Evolutionary conservation across 1,140 invertebrate species (phyloP).

Genomic region (Caenorhabditis remanei): DNA sequence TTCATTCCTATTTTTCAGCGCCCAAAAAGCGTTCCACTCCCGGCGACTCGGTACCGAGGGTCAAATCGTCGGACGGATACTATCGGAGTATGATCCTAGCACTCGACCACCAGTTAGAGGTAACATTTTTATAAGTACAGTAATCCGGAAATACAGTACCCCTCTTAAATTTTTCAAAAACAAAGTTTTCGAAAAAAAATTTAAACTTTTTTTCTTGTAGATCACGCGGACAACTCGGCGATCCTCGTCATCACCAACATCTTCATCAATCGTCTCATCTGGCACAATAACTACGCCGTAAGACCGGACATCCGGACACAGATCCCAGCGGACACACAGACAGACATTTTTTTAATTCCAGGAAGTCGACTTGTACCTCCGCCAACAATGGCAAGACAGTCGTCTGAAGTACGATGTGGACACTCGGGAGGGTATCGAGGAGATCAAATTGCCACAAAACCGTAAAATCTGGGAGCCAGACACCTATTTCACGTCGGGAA

Average conservation of each 20-base stretch:
- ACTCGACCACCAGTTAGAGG: conserved; percentile 72
- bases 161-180: not conserved
- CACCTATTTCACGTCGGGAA: conserved; percentile 73
- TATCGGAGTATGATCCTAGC: conserved; percentile 71
- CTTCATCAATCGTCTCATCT: conserved; percentile 72
- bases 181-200: too few relatives aligned
- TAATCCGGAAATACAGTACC: too few relatives aligned
- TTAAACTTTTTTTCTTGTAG: conserved; percentile 54
- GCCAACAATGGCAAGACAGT: conserved; percentile 75
- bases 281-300: conserved; percentile 71
- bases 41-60: conserved; percentile 71
- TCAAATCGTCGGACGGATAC: conserved; percentile 68
- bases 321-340: too few relatives aligned
- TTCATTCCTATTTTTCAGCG: not conserved
- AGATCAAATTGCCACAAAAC: conserved; percentile 69
- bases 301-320: not conserved
- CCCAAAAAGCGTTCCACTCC: conserved; percentile 50
- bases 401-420: conserved; percentile 76
- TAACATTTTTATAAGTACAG: not conserved
- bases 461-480: conserved; percentile 73
- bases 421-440: conserved; percentile 70
- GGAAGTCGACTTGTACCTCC: conserved; percentile 74
- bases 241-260: conserved; percentile 75
- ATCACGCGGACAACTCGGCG: conserved; percentile 72
- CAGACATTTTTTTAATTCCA: conserved; percentile 49